Percentiles rank a stretch among this genome's conserved stretches.
Evolutionary conservation across 2,888 invertebrate species (phyloP).

Genomic region (Cantharis lateralis): DNA sequence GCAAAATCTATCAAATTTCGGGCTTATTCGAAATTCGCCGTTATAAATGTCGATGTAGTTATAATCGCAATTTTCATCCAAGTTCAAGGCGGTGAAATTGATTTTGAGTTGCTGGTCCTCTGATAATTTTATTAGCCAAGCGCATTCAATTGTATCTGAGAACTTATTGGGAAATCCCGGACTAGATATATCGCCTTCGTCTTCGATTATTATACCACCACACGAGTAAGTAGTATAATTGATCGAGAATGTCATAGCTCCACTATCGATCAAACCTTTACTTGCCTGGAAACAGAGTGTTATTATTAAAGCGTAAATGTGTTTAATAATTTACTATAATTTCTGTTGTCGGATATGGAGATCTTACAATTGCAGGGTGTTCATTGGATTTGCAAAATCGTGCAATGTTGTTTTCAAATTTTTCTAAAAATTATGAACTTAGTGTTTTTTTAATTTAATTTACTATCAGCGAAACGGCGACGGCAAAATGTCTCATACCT

Average conservation of each 20-base stretch:
- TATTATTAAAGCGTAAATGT: neutral
- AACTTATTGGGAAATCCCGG: constrained; percentile 59
- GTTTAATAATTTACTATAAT: constrained; percentile 40
- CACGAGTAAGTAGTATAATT: constrained; percentile 68
- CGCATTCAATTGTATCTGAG: constrained; percentile 66
- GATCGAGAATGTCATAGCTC: constrained; percentile 44
- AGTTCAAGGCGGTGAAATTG: constrained; percentile 59
- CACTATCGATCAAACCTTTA: too few species aligned
- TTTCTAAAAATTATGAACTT: constrained; percentile 12
- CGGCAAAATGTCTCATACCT: too few species aligned
- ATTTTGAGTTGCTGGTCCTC: constrained; percentile 50
- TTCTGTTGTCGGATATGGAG: constrained; percentile 42
- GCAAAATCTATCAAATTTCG: constrained; percentile 67
- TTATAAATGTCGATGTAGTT: constrained; percentile 62
- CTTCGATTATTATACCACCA: constrained; percentile 64
- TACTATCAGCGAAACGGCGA: too few species aligned
- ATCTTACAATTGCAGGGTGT: constrained; percentile 40
- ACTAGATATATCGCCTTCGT: constrained; percentile 59
- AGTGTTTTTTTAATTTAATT: too few species aligned
- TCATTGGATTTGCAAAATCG: constrained; percentile 43
- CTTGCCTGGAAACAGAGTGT: too few species aligned
- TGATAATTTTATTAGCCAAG: constrained; percentile 64
- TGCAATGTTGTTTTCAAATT: constrained; percentile 22
- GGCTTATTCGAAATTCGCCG: constrained; percentile 57
- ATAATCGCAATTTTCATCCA: constrained; percentile 62